Conservation (phyloP, 2,113 vertebrate species). For the Malurus alboscapulatus region DNA sequence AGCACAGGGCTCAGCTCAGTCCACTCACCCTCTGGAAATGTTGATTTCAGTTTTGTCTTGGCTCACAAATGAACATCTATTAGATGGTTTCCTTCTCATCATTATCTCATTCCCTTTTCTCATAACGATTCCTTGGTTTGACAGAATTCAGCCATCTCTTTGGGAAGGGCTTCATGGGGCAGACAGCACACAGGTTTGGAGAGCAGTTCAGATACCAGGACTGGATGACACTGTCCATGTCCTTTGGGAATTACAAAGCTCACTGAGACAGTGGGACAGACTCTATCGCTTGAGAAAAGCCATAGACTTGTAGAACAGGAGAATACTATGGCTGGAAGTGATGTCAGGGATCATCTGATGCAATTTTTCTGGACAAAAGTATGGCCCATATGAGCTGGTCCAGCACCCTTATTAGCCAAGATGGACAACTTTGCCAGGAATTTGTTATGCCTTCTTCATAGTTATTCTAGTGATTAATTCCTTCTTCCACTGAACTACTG, state of each 20-base stretch:
- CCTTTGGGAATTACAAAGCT: not conserved
- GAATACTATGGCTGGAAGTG: not conserved
- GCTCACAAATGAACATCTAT: not conserved
- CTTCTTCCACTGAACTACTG: not conserved
- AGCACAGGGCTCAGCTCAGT: not conserved
- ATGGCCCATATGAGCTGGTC: no score
- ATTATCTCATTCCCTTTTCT: not conserved
- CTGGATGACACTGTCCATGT: not conserved
- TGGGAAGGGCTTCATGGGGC: not conserved
- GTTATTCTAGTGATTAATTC: not conserved
- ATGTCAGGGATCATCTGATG: not conserved
- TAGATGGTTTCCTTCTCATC: not conserved
- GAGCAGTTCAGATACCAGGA: not conserved
- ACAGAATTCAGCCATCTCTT: not conserved
- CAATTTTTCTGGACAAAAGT: not conserved
- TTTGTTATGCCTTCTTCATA: not conserved
- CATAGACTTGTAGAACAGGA: no score
- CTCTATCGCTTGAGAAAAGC: not conserved
- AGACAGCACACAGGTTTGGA: not conserved
- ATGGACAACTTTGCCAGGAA: not conserved
- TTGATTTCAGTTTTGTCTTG: constrained; percentile 21
- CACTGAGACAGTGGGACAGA: not conserved
- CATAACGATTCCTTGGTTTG: not conserved
- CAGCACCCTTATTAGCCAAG: not conserved
- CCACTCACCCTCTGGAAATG: constrained; percentile 40